Conservation (phyloP, 1,140 invertebrate genomes). For the Bombus balteatus region DNA sequence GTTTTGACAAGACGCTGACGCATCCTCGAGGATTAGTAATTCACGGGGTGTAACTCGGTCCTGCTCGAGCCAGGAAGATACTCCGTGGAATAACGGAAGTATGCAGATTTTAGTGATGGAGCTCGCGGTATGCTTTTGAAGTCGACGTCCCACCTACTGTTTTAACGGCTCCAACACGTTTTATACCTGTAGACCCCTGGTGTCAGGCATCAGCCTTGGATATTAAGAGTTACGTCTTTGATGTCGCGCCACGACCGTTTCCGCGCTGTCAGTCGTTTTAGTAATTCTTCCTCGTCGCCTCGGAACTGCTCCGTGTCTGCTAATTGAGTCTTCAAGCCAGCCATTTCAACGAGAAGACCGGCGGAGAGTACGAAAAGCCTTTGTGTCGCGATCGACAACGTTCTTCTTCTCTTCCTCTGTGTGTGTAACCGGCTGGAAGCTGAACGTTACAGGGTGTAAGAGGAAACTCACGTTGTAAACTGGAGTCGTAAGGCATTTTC, state of each 20-base stretch:
- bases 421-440: background rate
- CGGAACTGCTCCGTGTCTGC: background rate
- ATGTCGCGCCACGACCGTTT: conserved; percentile 25
- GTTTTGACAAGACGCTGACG: conserved; percentile 52
- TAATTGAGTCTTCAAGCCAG: conserved; percentile 40
- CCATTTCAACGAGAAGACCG: background rate
- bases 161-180: conserved; percentile 40
- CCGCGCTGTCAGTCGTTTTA: conserved; percentile 18
- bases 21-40: conserved; percentile 53
- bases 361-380: too few relatives aligned
- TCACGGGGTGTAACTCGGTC: conserved; percentile 38
- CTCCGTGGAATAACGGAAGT: conserved; percentile 33
- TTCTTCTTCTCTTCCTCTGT: background rate
- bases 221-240: conserved; percentile 41
- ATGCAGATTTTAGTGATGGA: conserved; percentile 11
- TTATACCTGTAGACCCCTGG: conserved; percentile 7
- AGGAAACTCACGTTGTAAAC: background rate
- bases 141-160: conserved; percentile 32
- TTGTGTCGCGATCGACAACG: conserved; percentile 15
- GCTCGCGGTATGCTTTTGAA: conserved; percentile 53
- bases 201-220: conserved; percentile 22
- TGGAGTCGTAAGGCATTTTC: background rate
- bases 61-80: conserved; percentile 4
- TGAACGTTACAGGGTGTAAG: background rate
- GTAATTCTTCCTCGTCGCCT: conserved; percentile 29